phyloP scores from a whole-genome alignment of 2,797 vertebrate genomes.

The Galago senegalensis region DNA sequence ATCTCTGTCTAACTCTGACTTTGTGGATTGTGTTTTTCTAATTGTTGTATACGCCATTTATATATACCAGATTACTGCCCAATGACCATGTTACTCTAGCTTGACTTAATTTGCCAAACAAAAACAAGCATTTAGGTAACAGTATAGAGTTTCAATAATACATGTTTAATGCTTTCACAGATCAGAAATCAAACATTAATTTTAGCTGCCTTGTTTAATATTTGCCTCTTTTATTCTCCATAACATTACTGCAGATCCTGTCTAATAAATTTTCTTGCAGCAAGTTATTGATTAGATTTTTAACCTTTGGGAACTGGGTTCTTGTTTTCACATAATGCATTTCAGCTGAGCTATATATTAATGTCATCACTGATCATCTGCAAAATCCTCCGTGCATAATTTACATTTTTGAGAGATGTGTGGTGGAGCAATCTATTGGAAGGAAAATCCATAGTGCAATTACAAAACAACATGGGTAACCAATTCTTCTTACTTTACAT shows the following conservation, averaged over 20 bases:
- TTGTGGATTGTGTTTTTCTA: conserved; percentile 8
- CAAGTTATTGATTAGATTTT: conserved; percentile 76
- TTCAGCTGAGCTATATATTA: conserved; percentile 68
- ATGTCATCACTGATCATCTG: conserved; percentile 61
- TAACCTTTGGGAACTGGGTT: conserved; percentile 71
- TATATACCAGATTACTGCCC: not conserved
- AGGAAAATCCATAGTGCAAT: conserved; percentile 75
- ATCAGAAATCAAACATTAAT: conserved; percentile 71
- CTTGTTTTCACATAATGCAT: conserved; percentile 64
- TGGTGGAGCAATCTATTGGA: conserved; percentile 67
- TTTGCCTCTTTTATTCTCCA: conserved; percentile 58
- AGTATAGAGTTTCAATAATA: conserved; percentile 5
- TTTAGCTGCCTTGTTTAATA: conserved; percentile 72
- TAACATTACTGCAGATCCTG: conserved; percentile 53
- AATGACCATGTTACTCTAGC: not conserved
- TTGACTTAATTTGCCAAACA: conserved; percentile 46
- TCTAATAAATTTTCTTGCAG: conserved; percentile 76
- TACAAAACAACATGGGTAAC: conserved; percentile 71
- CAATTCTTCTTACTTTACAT: conserved; percentile 71
- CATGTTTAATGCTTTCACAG: conserved; percentile 44
- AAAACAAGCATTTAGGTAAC: conserved; percentile 36
- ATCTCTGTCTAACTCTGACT: not conserved
- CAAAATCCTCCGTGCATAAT: conserved; percentile 64
- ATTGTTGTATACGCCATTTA: not conserved
- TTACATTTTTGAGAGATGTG: conserved; percentile 65